Conservation (phyloP, 2,797 vertebrate species). For the Malurus leucopterus region DNA sequence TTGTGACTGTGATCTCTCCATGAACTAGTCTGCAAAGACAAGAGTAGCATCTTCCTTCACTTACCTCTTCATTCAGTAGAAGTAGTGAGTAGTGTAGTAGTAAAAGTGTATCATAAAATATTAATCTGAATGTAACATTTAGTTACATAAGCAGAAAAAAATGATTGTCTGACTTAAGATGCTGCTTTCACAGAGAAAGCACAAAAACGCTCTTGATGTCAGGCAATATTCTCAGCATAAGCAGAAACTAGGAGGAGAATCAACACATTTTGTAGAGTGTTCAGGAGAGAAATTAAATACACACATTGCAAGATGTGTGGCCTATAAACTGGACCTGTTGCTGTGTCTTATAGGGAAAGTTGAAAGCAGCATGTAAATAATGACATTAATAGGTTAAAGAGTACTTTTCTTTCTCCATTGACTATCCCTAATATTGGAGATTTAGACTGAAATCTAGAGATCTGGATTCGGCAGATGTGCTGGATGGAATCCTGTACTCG, state of each 20-base stretch:
- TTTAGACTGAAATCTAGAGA: background rate
- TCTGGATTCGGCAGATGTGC: background rate
- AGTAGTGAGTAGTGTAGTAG: background rate
- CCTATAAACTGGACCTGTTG: background rate
- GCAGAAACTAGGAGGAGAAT: background rate
- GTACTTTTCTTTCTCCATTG: background rate
- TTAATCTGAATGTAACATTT: background rate
- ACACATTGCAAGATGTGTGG: background rate
- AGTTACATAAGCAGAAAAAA: background rate
- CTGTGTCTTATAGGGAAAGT: background rate
- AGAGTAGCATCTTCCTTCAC: background rate
- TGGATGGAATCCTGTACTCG: background rate
- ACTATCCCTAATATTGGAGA: background rate
- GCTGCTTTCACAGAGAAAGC: background rate
- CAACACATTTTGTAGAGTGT: background rate
- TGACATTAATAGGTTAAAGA: background rate
- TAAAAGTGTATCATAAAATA: background rate
- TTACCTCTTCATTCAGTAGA: background rate
- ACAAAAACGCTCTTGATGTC: background rate
- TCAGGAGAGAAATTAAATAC: background rate
- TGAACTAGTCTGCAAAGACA: background rate
- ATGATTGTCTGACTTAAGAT: background rate
- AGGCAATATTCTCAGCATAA: background rate
- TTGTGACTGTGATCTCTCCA: background rate
- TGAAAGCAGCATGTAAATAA: background rate